These are phyloP conservation scores for Drosophila teissieri DNA, from an alignment of 1,140 invertebrate species.

Conservation along the genomic window DNA sequence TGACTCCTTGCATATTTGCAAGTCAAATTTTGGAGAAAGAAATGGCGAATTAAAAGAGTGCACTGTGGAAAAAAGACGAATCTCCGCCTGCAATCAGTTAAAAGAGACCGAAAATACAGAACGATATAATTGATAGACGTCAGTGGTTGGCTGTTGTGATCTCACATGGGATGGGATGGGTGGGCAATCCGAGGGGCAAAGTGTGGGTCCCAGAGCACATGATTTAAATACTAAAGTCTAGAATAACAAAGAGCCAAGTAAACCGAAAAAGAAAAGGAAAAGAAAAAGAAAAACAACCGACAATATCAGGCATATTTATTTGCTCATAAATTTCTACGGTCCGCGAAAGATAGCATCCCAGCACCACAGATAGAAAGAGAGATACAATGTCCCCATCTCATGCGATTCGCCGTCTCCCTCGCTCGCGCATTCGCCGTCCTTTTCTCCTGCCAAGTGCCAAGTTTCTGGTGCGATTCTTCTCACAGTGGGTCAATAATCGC, in stretches of 20 bases:
- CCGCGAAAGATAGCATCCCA: conserved; percentile 36
- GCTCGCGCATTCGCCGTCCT: not conserved
- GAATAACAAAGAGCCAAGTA: conserved; percentile 63
- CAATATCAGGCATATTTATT: conserved; percentile 60
- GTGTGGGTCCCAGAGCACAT: conserved; percentile 61
- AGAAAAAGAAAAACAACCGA: conserved; percentile 16
- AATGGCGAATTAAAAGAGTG: conserved; percentile 13
- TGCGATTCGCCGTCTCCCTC: not conserved
- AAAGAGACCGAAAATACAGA: conserved; percentile 36
- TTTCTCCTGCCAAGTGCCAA: conserved; percentile 22
- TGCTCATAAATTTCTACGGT: conserved; percentile 63
- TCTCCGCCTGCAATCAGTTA: not conserved
- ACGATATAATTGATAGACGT: conserved; percentile 75
- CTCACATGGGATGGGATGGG: conserved; percentile 21
- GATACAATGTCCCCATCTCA: conserved; percentile 36
- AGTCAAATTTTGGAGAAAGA: conserved; percentile 57
- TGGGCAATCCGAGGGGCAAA: conserved; percentile 10
- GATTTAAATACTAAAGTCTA: conserved; percentile 72
- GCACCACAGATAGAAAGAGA: conserved; percentile 30
- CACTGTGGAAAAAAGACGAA: conserved; percentile 19
- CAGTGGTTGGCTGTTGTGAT: conserved; percentile 55
- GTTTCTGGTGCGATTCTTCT: conserved; percentile 16
- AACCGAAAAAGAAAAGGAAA: conserved; percentile 27
- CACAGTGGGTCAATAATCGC: conserved; percentile 61
- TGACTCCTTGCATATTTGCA: conserved; percentile 64